Evolutionary conservation across 2,888 invertebrate species (phyloP), one percentile per base, ranked within the genome.

Genomic region (Diaprepes abbreviatus): DNA sequence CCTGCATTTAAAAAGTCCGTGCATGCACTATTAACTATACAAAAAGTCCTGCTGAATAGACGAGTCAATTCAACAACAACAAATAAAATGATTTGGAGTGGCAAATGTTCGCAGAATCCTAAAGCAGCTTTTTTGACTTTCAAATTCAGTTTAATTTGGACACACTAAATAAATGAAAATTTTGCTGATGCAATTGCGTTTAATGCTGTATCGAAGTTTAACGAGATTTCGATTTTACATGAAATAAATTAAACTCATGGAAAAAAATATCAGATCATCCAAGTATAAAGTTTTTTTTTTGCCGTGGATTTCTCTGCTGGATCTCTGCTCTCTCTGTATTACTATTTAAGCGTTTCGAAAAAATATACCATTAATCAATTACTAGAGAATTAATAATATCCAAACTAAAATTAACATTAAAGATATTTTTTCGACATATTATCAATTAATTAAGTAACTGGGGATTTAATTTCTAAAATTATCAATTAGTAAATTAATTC

Each of bases 1-100:
- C 70, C 70, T 70, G 70, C 36, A n/a, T 60, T 36, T 48, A 60
- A 50, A 59, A 60, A 35, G 60, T 33, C 19, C 48, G 50, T 60
- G 50, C 50, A 60, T 48, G 60, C 48, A 60, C 50, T 50, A 50
- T 60, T 60, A 50, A 59, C 43, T 17, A 45, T 21, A 31, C 57
- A 40, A 59, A 59, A 59, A 43, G 59, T 43, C 17, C 10, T 5
- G 24, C 45, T 43, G 40, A 38, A 36, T 38, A 28, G 57, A 16
- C 48, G 16, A 57, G 57, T 24, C 57, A 10, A 57, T 57, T 59
- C 59, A 28, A 17, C 48, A 45, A 45, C 45, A 50, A 50, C 48
- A 50, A 50, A 50, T 50, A 50, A 50, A 50, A 50, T 50, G 7
- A 50, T 50, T 50, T 50, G 28, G 48, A 45, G 45, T 45, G 24